Evolutionary conservation across 2,113 vertebrate genomes (phyloP).

Genomic region (Mobula birostris): DNA sequence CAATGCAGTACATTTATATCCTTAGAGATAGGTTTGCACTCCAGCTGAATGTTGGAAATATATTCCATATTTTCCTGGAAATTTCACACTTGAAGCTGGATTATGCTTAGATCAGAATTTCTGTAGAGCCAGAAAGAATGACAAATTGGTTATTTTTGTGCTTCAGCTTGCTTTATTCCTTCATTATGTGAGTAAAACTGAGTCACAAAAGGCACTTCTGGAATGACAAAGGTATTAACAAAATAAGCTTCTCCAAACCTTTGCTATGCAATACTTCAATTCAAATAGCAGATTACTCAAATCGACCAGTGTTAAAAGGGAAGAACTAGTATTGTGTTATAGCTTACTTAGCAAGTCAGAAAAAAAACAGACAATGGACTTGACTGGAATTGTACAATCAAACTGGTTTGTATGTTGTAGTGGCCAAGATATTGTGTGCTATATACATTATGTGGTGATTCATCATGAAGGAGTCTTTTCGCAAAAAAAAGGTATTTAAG

Average conservation of each 20-base stretch:
- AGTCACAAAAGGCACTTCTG: neutral
- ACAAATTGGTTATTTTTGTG: conserved; percentile 27
- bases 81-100: conserved; percentile 31
- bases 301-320: neutral
- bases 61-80: conserved; percentile 33
- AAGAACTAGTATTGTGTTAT: neutral
- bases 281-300: neutral
- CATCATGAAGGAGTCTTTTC: neutral
- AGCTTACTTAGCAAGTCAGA: neutral
- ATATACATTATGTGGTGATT: neutral
- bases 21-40: conserved; percentile 26
- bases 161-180: conserved; percentile 13
- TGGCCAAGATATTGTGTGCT: neutral
- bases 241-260: neutral
- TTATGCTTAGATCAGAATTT: conserved; percentile 31
- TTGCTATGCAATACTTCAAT: neutral
- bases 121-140: conserved; percentile 23
- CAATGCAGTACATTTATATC: conserved; percentile 26
- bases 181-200: neutral
- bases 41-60: conserved; percentile 30
- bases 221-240: neutral
- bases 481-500: neutral
- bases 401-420: neutral
- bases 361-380: neutral
- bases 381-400: neutral